Base-by-base conservation (phyloP, 2,113 vertebrate species). In the Puffinus mauretanicus region DNA sequence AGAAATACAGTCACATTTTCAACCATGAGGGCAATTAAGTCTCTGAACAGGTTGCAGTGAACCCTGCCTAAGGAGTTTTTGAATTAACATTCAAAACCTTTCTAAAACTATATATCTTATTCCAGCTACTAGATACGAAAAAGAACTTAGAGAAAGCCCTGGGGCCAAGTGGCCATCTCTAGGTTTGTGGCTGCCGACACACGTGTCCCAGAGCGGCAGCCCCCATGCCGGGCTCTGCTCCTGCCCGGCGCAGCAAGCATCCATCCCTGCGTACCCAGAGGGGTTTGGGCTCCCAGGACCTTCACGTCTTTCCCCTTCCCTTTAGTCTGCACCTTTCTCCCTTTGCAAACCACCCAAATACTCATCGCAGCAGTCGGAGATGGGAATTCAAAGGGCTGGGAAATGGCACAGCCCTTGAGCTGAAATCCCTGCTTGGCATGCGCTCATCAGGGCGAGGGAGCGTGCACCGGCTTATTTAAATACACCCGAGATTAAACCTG, bases 291-390 rank as follows among this genome's bases (percentile, higher is more conserved):
- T 49, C 34, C 49, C 57, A 65, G 61, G n/a, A 27, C 55, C 27
- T 54, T 18, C 54, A 4, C 1, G 0, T 18, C 36, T 36, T 64
- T 29, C 40, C 58, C n/a, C 7, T 36, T 46, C 54, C 29, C 27
- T 44, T 32, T 26, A 36, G 21, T 36, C 49, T 49, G n/a, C 26
- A 47, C n/a, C 30, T 55, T 54, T 18, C 38, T n/a, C 49, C 40
- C 29, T 57, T 44, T 22, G 25, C 14, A 51, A 82, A 36, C 22
- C 2, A 0, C 32, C 25, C 71, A 26, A 34, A 40, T 2, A 7
- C 7, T 51, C 65, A 6, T 4, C 0, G 0, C 20, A n/a, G 44
- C 19, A 32, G 32, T 1, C 1, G 2, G 49, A 47, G 9, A 7
- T 20, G 6, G 29, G 61, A 13, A 7, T 21, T 42, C 51, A 10